Conservation (phyloP, 2,113 vertebrate genomes). For the Nicator chloris region DNA sequence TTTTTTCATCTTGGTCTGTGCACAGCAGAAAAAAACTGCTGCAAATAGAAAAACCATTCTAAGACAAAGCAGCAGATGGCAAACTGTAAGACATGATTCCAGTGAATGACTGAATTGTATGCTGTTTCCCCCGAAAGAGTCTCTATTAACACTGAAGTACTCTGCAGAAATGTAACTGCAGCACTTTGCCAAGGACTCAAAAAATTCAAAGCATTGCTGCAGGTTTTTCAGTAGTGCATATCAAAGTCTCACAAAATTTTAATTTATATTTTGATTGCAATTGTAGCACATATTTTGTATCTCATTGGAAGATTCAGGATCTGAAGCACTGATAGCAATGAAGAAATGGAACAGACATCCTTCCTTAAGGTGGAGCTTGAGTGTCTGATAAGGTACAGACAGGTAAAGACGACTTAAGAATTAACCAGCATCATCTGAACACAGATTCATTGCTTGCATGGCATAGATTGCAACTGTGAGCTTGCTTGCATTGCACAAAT, state of each 20-base stretch:
- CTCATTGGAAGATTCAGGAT: background rate
- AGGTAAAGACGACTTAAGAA: background rate
- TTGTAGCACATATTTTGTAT: background rate
- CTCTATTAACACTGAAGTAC: constrained; percentile 5
- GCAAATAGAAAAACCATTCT: constrained; percentile 1
- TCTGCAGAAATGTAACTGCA: background rate
- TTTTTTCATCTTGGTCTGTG: background rate
- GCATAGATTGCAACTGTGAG: background rate
- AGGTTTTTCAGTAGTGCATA: background rate
- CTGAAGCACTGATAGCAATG: background rate
- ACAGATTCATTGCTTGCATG: background rate
- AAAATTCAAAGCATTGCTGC: background rate
- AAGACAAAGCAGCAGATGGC: constrained; percentile 42
- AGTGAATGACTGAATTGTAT: background rate
- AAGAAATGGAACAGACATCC: background rate
- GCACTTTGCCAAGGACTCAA: background rate
- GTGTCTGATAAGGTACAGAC: background rate
- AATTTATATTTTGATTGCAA: background rate
- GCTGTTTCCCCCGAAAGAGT: background rate
- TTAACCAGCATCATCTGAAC: background rate
- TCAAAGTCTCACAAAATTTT: background rate
- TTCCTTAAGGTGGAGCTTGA: background rate
- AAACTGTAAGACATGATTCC: background rate
- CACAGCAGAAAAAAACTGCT: background rate
- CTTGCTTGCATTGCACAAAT: background rate